These are phyloP conservation scores for Gryllus longicercus DNA, from an alignment of 2,888 invertebrate species.

Conservation along the genomic window DNA sequence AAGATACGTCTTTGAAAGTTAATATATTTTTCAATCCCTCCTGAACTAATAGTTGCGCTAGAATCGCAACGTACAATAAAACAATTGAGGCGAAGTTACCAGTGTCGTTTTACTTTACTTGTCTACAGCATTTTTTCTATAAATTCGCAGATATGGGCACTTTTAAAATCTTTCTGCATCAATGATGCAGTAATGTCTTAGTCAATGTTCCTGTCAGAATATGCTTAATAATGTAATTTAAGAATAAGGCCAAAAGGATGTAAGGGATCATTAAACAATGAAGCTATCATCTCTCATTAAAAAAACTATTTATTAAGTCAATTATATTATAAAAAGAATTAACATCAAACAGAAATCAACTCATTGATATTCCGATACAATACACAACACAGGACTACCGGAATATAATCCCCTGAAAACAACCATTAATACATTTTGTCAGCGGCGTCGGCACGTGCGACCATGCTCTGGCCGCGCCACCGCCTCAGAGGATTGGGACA, in stretches of 20 bases:
- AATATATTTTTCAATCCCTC: too few species aligned
- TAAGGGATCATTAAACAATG: not conserved
- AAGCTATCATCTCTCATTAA: not conserved
- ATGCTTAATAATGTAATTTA: too few species aligned
- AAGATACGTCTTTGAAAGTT: too few species aligned
- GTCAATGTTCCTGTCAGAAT: too few species aligned
- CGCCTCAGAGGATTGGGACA: not conserved
- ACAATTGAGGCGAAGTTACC: too few species aligned
- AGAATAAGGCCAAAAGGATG: not conserved
- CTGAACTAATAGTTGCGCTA: too few species aligned
- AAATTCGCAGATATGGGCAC: too few species aligned
- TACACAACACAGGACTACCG: slow-evolving; percentile 17
- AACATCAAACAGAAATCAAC: slow-evolving; percentile 17
- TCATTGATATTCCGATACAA: slow-evolving; percentile 17
- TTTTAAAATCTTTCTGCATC: too few species aligned
- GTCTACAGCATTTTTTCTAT: too few species aligned
- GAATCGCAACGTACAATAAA: too few species aligned
- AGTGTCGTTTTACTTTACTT: too few species aligned
- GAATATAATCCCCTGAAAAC: slow-evolving; percentile 8
- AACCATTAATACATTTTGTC: not conserved
- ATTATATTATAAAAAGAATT: slow-evolving; percentile 11
- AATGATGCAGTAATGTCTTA: too few species aligned
- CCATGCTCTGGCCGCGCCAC: not conserved
- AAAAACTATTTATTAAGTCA: slow-evolving; percentile 17
- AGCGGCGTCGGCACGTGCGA: not conserved